A percentile compares a stretch with the other conserved stretches of the same genome.
Evolutionary conservation across 1,140 invertebrate species (phyloP).

Genomic region (Semibalanus balanoides): DNA sequence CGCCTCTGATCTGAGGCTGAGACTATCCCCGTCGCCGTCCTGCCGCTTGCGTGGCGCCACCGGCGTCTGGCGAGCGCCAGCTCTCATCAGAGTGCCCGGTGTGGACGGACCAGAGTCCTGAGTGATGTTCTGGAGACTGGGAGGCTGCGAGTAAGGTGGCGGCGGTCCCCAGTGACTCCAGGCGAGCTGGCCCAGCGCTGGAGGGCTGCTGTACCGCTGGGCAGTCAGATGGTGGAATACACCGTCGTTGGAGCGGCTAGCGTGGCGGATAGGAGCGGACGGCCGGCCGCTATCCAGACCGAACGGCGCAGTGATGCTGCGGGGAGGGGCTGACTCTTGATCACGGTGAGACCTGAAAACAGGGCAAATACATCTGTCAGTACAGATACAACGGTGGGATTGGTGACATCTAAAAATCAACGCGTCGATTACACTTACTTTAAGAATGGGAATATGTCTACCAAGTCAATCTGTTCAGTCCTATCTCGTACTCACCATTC

Average conservation of each 20-base stretch:
- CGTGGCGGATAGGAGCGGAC: neutral
- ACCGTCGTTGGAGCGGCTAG: conserved; percentile 21
- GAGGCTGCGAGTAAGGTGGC: neutral
- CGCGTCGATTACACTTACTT: no score
- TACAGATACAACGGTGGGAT: no score
- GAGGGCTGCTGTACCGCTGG: neutral
- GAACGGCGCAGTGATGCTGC: neutral
- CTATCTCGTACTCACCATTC: no score
- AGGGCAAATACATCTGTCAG: no score
- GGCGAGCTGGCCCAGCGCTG: neutral
- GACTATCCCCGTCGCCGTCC: neutral
- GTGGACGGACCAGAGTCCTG: neutral
- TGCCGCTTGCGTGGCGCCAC: neutral
- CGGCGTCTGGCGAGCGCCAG: neutral
- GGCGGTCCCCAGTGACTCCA: neutral
- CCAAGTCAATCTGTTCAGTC: no score
- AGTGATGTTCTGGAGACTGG: neutral
- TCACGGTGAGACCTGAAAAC: no score
- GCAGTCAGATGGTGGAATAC: conserved; percentile 20
- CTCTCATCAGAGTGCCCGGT: neutral
- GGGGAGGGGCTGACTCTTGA: no score
- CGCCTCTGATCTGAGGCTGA: neutral
- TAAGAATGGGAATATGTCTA: no score
- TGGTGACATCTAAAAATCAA: no score
- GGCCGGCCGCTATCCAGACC: neutral